Percentiles rank a stretch among this genome's conserved stretches.
Conservation (phyloP, 2,888 invertebrate species). For the Pterostichus niger region DNA sequence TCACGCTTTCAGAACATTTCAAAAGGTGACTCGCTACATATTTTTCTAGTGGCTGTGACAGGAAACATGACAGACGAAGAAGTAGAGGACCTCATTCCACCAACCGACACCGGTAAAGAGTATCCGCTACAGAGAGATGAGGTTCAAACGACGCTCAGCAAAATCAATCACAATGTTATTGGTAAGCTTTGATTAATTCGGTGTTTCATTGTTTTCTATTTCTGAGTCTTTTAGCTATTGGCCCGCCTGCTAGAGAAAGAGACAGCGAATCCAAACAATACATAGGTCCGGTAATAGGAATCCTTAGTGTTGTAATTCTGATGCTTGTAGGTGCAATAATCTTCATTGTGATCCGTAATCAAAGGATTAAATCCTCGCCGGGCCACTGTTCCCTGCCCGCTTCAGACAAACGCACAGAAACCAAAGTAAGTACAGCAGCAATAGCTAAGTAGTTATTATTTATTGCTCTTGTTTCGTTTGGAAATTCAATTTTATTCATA, state of each 20-base stretch:
- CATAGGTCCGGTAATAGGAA: constrained; percentile 85
- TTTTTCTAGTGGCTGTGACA: constrained; percentile 79
- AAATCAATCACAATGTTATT: constrained; percentile 78
- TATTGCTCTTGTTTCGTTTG: not conserved
- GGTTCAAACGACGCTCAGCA: constrained; percentile 81
- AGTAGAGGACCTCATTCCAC: constrained; percentile 74
- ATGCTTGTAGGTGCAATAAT: constrained; percentile 85
- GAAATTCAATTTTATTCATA: constrained; percentile 61
- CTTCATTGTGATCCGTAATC: constrained; percentile 84
- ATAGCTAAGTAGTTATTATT: not conserved
- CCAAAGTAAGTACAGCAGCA: constrained; percentile 74
- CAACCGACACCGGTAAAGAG: constrained; percentile 78
- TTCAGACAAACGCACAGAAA: constrained; percentile 77
- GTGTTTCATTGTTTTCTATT: not conserved
- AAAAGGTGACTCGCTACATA: not conserved
- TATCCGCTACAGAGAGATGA: constrained; percentile 85
- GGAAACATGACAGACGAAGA: constrained; percentile 84
- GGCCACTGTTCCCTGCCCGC: constrained; percentile 70
- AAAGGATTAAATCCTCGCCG: constrained; percentile 78
- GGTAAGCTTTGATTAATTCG: constrained; percentile 53
- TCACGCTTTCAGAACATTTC: not conserved
- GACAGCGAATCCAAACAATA: constrained; percentile 81
- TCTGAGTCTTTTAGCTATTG: constrained; percentile 26
- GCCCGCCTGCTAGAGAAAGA: constrained; percentile 78
- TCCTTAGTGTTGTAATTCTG: constrained; percentile 86